Evolutionary conservation across 1,140 invertebrate genomes (phyloP).

Genomic region (Drosophila athabasca): DNA sequence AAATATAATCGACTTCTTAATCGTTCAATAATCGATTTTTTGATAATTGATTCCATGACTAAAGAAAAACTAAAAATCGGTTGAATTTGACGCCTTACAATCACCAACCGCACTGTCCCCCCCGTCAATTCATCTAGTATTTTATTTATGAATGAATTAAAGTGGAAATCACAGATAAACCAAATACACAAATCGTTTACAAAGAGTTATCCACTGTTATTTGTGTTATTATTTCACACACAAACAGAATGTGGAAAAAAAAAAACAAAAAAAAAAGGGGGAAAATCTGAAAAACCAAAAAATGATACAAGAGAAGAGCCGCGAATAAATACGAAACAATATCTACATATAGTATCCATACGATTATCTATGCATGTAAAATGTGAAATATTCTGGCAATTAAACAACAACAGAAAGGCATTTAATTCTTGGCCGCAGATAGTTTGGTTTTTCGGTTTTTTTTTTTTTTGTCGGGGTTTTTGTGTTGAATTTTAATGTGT

Average conservation of each 20-base stretch:
- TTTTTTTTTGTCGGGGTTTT: slow-evolving; percentile 8
- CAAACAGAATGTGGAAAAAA: slow-evolving; percentile 47
- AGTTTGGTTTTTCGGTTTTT: slow-evolving; percentile 19
- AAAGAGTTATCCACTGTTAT: slow-evolving; percentile 47
- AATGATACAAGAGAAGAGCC: background rate
- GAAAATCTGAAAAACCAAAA: slow-evolving; percentile 11
- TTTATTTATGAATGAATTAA: slow-evolving; percentile 49
- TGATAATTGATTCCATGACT: no score
- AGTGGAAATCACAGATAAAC: slow-evolving; percentile 23
- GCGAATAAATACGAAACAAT: slow-evolving; percentile 34
- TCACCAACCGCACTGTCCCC: slow-evolving; percentile 1
- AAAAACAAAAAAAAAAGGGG: slow-evolving; percentile 7
- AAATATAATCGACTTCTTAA: no score
- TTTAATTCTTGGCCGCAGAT: slow-evolving; percentile 18
- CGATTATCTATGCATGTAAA: slow-evolving; percentile 22
- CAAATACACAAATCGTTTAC: slow-evolving; percentile 39
- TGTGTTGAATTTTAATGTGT: slow-evolving; percentile 55
- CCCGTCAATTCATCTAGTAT: slow-evolving; percentile 19
- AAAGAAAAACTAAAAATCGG: no score
- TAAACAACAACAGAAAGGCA: slow-evolving; percentile 60
- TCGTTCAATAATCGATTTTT: no score
- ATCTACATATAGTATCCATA: background rate
- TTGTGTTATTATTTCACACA: slow-evolving; percentile 44
- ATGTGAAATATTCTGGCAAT: slow-evolving; percentile 75
- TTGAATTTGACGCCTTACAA: background rate